phyloP scores from a whole-genome alignment of 2,797 vertebrate genomes.

The Antennarius maculatus region DNA sequence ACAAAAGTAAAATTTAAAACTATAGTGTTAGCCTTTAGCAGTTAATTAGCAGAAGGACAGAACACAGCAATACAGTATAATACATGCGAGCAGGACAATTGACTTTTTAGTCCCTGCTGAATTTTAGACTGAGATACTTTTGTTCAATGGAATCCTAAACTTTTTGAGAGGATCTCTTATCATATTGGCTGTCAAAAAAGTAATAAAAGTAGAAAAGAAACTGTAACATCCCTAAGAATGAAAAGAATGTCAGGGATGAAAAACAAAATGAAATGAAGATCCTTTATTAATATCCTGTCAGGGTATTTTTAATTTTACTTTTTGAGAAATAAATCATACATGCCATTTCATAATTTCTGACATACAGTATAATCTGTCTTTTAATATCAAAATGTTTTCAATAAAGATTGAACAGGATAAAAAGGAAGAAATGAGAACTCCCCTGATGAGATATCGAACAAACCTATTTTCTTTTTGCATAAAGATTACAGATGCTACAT shows the following conservation, averaged over 20 bases:
- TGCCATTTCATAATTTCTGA: slow-evolving; percentile 11
- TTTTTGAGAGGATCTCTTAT: slow-evolving; percentile 29
- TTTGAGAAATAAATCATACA: not conserved
- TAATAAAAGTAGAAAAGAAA: slow-evolving; percentile 34
- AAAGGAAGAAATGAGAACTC: not conserved
- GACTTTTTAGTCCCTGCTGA: slow-evolving; percentile 25
- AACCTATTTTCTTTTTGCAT: slow-evolving; percentile 21
- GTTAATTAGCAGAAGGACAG: slow-evolving; percentile 52
- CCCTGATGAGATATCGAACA: not conserved
- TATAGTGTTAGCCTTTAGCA: slow-evolving; percentile 39
- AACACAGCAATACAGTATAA: not conserved
- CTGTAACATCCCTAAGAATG: slow-evolving; percentile 1
- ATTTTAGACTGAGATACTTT: slow-evolving; percentile 42
- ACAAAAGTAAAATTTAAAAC: slow-evolving; percentile 47
- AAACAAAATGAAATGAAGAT: not conserved
- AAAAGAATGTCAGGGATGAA: not conserved
- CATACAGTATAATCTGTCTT: slow-evolving; percentile 16
- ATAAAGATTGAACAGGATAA: not conserved
- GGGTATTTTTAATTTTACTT: slow-evolving; percentile 7
- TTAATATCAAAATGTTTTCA: slow-evolving; percentile 9
- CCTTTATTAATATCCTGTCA: slow-evolving; percentile 43
- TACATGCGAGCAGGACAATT: slow-evolving; percentile 36
- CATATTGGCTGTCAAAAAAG: slow-evolving; percentile 44
- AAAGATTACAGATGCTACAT: slow-evolving; percentile 25
- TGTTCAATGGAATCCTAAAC: slow-evolving; percentile 31